A percentile compares a stretch with the other conserved stretches of the same genome.
Evolutionary conservation across 1,140 invertebrate species (phyloP).

Genomic region (Elymnias hypermnestra): DNA sequence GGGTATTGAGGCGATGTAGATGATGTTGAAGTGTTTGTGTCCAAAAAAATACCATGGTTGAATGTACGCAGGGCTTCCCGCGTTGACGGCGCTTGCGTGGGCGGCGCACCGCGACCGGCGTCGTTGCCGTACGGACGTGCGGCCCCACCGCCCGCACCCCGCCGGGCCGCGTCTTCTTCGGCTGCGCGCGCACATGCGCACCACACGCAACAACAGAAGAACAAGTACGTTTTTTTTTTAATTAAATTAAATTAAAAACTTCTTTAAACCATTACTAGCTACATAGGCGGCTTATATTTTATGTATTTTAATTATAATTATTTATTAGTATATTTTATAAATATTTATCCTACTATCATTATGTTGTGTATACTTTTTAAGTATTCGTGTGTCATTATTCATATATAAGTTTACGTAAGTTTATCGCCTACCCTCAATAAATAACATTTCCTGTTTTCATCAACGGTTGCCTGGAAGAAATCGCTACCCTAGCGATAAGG

Average conservation of each 20-base stretch:
- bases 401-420: too few species aligned
- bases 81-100: constrained; percentile 68
- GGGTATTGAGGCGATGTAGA: too few species aligned
- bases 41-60: not conserved
- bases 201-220: constrained; percentile 57
- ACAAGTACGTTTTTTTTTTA: constrained; percentile 53
- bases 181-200: constrained; percentile 62
- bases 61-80: constrained; percentile 51
- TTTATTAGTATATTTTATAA: not conserved
- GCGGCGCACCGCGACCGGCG: constrained; percentile 74
- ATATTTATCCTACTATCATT: too few species aligned
- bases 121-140: constrained; percentile 80
- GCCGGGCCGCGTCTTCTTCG: constrained; percentile 81
- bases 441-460: too few species aligned
- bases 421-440: too few species aligned
- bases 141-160: constrained; percentile 71
- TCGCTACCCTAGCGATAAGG: too few species aligned
- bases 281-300: too few species aligned
- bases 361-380: too few species aligned
- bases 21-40: too few species aligned
- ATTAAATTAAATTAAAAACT: too few species aligned
- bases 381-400: too few species aligned
- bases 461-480: too few species aligned
- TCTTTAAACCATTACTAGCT: not conserved
- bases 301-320: not conserved